A percentile compares a stretch with the other conserved stretches of the same genome.
phyloP scores from a whole-genome alignment of 2,888 invertebrate genomes.

The Standfussiana lucernea region DNA sequence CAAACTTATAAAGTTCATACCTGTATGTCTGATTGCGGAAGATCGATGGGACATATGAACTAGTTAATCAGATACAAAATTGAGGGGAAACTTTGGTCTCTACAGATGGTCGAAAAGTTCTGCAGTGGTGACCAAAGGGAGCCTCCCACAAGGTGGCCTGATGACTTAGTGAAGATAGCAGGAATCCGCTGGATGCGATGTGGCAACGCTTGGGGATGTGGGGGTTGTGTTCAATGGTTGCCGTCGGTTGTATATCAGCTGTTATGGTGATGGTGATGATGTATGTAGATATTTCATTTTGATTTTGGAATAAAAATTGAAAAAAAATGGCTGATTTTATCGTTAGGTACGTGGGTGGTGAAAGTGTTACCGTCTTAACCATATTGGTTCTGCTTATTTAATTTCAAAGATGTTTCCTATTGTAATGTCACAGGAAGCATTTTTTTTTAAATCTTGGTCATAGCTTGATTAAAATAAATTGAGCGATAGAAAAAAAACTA shows the following conservation, averaged over 20 bases:
- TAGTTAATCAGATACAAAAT: background rate
- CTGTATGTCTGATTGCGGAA: background rate
- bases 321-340: no score
- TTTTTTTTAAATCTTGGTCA: background rate
- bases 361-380: no score
- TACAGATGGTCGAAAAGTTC: no score
- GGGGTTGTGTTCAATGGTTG: background rate
- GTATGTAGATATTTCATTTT: background rate
- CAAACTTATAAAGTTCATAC: background rate
- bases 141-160: background rate
- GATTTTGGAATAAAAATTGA: no score
- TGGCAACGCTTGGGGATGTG: background rate
- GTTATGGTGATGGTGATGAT: background rate
- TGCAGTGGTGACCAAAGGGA: background rate
- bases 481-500: background rate
- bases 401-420: no score
- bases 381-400: no score
- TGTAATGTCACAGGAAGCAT: no score
- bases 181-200: background rate
- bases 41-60: background rate
- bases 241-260: background rate
- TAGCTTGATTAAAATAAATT: background rate
- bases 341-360: no score
- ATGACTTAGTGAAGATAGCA: background rate
- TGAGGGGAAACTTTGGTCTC: background rate